Evolutionary conservation across 2,797 vertebrate species (phyloP), one percentile per base, ranked within the genome.

Genomic region (Sebastes iracundus): DNA sequence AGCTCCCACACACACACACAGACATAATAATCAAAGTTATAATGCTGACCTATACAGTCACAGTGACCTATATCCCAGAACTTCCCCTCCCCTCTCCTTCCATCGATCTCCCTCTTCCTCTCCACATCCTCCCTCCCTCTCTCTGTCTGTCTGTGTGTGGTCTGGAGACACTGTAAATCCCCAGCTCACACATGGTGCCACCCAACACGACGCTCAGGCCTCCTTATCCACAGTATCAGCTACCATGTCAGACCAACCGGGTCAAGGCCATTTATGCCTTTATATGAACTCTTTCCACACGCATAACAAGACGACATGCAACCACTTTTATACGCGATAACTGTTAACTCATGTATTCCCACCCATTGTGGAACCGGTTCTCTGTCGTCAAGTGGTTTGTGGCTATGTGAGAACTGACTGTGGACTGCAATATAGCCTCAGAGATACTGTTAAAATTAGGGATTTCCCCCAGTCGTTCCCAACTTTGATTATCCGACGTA

Each of bases 81-180:
- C 66, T 52, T 22, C 52, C 62, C 61, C 23, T 25, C 25, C 68
- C 66, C 12, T 67, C 38, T 59, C 38, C 28, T 62, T 65, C 46
- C 35, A 49, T 75, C 61, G 52, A 35, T 81, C 69, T 76, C 53
- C 8, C 20, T 75, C 67, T 69, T 64, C 62, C 35, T 73, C 55
- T 69, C 63, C 67, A 70, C 61, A 58, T 83, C 82, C 27, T 76
- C 56, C 73, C 65, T 85, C 75, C 79, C 55, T n/a, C 55, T 67
- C 42, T 71, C 62, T 62, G 35, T 79, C 93, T 95, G 88, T 93
- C 79, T 80, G 94, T 97, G 97, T 97, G 97, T 97, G 97, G 97
- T 97, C 97, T 95, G 63, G 68, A 94, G 84, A 94, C 93, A 93
- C 90, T 91, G 86, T 90, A 90, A 93, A 95, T 93, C 89, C 86